Base-by-base conservation (phyloP, 2,113 vertebrate species). In the Tyrannus savana region DNA sequence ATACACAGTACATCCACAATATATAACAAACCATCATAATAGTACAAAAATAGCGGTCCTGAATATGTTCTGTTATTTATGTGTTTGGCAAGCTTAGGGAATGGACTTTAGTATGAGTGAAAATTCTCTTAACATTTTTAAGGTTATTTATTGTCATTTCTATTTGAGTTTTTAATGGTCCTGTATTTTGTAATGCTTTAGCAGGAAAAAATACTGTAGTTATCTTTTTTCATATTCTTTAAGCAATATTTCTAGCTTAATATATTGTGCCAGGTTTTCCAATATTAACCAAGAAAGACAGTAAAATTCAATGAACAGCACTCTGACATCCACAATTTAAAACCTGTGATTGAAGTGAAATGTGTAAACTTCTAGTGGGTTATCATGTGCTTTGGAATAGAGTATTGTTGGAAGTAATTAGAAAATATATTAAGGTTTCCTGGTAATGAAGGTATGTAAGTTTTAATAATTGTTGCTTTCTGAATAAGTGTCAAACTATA, bases 371-470 rank as follows among this genome's bases (percentile, higher is more conserved):
- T 98, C 98, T 98, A 94, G 96, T 92, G 97, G 98, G 97, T 98
- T 97, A 97, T 97, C 96, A 90, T 97, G 97, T 97, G 96, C 98
- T 98, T 96, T 97, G 96, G 96, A 97, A 97, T 97, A 97, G 97
- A 98, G 97, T 98, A 96, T 97, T 98, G 98, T 98, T 93, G 96
- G 95, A 98, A 98, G 97, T 97, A 96, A 97, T 96, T 98, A 98
- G 98, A 97, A 97, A 97, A 97, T 97, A 97, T 97, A 96, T 98
- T 96, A 97, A 97, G 97, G 97, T 97, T 97, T 97, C 98, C 98
- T 98, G 98, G 98, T 98, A 97, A 98, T 97, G 97, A 98, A 98
- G 98, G 98, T 98, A 97, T 98, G 98, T 98, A 97, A 97, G 98
- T 98, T 97, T 97, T 97, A 97, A 98, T 97, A 97, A 98, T 97